Conservation (phyloP, 30 jellyfish, hydroid and myxozoan species). For the Turritopsis rubra region DNA sequence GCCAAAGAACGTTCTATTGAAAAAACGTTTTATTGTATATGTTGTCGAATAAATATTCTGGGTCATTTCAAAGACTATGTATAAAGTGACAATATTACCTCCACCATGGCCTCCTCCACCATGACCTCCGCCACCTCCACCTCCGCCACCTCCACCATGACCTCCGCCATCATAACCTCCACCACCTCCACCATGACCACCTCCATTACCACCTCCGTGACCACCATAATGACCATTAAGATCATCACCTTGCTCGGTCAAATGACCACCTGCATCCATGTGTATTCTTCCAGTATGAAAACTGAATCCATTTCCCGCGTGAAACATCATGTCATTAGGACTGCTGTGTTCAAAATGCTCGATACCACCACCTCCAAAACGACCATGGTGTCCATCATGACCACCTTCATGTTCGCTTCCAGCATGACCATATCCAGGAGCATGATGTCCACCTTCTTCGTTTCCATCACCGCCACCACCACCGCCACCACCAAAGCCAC, state of each 20-base stretch:
- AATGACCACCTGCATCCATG: slow-evolving; percentile 38
- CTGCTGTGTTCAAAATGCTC: slow-evolving; percentile 8
- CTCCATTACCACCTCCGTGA: neutral
- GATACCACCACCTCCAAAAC: slow-evolving; percentile 2
- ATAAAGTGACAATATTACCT: no score
- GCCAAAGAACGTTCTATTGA: no score
- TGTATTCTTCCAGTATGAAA: slow-evolving; percentile 29
- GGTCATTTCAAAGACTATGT: no score
- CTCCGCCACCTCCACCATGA: neutral
- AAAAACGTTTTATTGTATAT: neutral
- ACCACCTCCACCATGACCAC: neutral
- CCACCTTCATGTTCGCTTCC: slow-evolving; percentile 24
- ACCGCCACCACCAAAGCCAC: neutral
- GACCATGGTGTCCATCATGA: slow-evolving; percentile 4
- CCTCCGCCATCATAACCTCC: slow-evolving; percentile 9
- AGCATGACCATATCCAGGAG: neutral
- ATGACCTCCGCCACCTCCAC: no score
- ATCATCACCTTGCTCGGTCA: slow-evolving; percentile 23
- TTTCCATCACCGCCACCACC: neutral
- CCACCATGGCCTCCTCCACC: no score
- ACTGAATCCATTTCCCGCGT: slow-evolving; percentile 6
- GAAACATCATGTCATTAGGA: slow-evolving; percentile 30
- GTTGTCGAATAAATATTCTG: neutral
- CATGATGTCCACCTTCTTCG: neutral
- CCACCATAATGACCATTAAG: slow-evolving; percentile 22